Percentiles rank a stretch among this genome's conserved stretches.
phyloP scores from a whole-genome alignment of 2,888 invertebrate species.

The Ennomos fuscantarius region DNA sequence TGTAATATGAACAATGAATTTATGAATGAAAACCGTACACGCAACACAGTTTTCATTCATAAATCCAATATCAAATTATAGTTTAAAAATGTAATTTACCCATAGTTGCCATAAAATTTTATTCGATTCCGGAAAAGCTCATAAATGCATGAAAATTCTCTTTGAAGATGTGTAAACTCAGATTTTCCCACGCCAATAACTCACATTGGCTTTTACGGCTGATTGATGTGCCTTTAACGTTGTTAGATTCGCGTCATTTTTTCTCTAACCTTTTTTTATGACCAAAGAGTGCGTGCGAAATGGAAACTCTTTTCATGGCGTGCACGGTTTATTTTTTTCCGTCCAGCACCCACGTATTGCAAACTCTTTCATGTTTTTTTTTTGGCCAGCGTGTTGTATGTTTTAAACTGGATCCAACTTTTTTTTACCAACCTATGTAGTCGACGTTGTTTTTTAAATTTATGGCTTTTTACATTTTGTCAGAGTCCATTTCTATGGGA shows the following conservation, averaged over 20 bases:
- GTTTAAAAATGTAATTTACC: background rate
- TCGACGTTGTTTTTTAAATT: too few species aligned
- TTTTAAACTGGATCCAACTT: too few species aligned
- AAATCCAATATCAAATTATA: too few species aligned
- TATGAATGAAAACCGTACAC: too few species aligned
- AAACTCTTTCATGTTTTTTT: background rate
- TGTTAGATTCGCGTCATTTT: constrained; percentile 15
- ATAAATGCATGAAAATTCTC: background rate
- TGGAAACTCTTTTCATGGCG: constrained; percentile 7
- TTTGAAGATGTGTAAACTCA: constrained; percentile 1
- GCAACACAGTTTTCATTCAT: too few species aligned
- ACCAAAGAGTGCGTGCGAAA: constrained; percentile 12
- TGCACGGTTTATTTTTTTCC: background rate
- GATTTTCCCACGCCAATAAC: constrained; percentile 17
- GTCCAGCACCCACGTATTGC: background rate
- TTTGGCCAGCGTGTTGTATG: background rate
- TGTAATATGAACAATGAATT: too few species aligned
- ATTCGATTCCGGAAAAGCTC: background rate
- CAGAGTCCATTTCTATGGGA: too few species aligned
- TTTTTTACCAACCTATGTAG: too few species aligned
- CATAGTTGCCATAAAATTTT: background rate
- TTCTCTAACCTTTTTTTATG: constrained; percentile 22
- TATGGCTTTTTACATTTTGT: too few species aligned
- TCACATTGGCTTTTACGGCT: constrained; percentile 14
- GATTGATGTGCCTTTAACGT: constrained; percentile 21